These are phyloP conservation scores for Cactoblastis cactorum DNA, from an alignment of 2,888 invertebrate species.

Conservation along the genomic window DNA sequence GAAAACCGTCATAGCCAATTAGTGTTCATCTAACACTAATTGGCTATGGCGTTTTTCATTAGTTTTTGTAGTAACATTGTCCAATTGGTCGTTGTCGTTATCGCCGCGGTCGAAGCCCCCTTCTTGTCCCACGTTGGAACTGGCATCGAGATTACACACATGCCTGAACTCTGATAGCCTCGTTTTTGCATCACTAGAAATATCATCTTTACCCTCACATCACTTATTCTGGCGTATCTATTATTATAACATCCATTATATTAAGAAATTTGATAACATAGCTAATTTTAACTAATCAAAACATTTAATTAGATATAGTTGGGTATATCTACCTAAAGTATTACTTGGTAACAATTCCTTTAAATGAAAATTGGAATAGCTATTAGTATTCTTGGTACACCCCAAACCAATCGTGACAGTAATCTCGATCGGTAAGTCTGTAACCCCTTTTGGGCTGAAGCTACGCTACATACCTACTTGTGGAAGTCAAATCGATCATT, in stretches of 20 bases:
- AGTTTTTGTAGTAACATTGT: conserved; percentile 33
- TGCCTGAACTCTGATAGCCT: conserved; percentile 62
- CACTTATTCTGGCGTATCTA: conserved; percentile 22
- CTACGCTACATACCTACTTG: conserved; percentile 53
- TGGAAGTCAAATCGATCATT: conserved; percentile 62
- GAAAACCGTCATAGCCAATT: not conserved
- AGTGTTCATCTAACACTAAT: conserved; percentile 9
- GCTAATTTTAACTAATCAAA: not conserved
- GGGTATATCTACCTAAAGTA: not conserved
- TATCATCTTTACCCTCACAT: conserved; percentile 35
- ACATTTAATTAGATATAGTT: not conserved
- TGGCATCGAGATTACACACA: conserved; percentile 50
- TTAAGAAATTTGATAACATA: not conserved
- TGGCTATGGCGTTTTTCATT: conserved; percentile 23
- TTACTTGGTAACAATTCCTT: not conserved
- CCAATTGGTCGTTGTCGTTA: conserved; percentile 44
- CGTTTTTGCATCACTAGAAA: conserved; percentile 41
- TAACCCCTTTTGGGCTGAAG: conserved; percentile 31
- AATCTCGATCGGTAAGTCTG: conserved; percentile 52
- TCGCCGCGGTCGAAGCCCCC: conserved; percentile 68
- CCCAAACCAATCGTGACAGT: conserved; percentile 47
- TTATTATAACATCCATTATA: conserved; percentile 4
- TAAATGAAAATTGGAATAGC: not conserved
- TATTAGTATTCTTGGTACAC: conserved; percentile 55
- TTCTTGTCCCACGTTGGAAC: conserved; percentile 48